phyloP scores from a whole-genome alignment of 2,797 vertebrate genomes.

The Siniperca obscura region DNA sequence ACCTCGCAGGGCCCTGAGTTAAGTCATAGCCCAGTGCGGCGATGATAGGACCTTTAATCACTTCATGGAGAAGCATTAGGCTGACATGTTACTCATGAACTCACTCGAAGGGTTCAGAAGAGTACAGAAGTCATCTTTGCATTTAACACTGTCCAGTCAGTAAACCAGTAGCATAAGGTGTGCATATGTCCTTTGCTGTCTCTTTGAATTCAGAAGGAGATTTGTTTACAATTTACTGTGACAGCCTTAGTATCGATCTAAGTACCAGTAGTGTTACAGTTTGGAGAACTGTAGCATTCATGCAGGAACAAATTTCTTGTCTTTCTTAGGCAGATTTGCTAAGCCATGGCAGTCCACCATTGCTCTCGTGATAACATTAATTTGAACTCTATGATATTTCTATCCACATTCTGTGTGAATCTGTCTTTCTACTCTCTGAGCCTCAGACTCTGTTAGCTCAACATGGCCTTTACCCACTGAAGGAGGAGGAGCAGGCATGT shows the following conservation, averaged over 20 bases:
- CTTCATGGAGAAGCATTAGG: constrained; percentile 52
- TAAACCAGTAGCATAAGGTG: constrained; percentile 23
- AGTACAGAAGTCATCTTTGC: constrained; percentile 27
- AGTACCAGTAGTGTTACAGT: constrained; percentile 3
- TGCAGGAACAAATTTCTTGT: constrained; percentile 46
- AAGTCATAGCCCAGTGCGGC: constrained; percentile 46
- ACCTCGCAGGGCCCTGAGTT: constrained; percentile 27
- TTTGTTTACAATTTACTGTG: constrained; percentile 57
- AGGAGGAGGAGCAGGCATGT: background rate
- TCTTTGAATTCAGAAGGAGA: constrained; percentile 38
- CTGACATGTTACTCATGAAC: constrained; percentile 59
- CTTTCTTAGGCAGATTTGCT: constrained; percentile 48
- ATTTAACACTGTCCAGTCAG: constrained; percentile 24
- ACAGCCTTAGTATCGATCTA: constrained; percentile 49
- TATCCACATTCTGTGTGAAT: constrained; percentile 23
- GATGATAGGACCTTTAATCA: constrained; percentile 52
- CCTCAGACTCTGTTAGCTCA: constrained; percentile 18
- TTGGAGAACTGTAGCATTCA: constrained; percentile 13
- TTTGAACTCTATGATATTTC: constrained; percentile 27
- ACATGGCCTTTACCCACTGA: constrained; percentile 17
- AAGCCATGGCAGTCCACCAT: constrained; percentile 26
- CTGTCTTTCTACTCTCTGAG: constrained; percentile 24
- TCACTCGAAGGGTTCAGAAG: constrained; percentile 33
- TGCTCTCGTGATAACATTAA: constrained; percentile 38
- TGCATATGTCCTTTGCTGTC: constrained; percentile 39